These are phyloP conservation scores for Actinemys pallida DNA, from an alignment of 2,113 vertebrate genomes.

Conservation along the genomic window DNA sequence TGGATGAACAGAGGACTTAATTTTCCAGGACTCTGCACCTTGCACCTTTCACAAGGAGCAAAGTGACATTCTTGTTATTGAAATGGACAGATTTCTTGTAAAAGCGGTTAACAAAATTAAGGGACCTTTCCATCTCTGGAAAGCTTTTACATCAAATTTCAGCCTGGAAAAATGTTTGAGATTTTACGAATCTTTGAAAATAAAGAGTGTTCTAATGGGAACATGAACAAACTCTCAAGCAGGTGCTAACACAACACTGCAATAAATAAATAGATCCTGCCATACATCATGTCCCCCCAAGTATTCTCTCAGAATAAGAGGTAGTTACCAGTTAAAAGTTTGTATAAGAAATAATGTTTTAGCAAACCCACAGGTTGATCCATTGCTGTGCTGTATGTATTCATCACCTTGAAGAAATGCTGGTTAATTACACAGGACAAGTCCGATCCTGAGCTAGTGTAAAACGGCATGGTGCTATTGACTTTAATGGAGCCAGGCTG, in stretches of 20 bases:
- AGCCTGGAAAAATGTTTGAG: neutral
- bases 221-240: neutral
- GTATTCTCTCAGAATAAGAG: neutral
- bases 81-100: neutral
- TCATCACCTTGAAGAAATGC: neutral
- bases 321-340: no score
- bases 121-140: neutral
- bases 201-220: neutral
- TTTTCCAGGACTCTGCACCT: neutral
- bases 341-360: neutral
- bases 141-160: neutral
- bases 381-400: neutral
- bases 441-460: neutral
- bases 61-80: neutral
- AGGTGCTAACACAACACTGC: neutral
- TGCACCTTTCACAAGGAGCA: neutral
- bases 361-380: neutral
- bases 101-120: neutral
- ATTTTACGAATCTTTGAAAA: neutral
- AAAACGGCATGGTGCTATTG: neutral
- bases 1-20: neutral
- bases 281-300: neutral
- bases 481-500: neutral
- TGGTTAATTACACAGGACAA: neutral
- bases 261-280: neutral